Conservation (phyloP, 2,797 vertebrate genomes). For the Tamandua tetradactyla region DNA sequence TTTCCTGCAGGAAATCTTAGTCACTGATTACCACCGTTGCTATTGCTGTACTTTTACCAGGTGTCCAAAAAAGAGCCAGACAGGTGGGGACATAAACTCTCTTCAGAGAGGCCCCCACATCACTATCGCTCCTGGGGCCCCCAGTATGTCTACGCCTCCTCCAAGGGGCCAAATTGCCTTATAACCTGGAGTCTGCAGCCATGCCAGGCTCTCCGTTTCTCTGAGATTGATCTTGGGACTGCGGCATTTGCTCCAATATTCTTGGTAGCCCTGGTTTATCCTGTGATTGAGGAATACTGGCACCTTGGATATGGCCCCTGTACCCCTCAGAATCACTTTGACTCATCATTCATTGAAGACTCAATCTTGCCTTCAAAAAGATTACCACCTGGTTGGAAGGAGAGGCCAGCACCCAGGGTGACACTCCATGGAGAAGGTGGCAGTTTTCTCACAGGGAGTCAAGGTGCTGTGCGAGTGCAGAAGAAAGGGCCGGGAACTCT, state of each 20-base stretch:
- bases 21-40: background rate
- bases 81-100: background rate
- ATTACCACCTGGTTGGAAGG: background rate
- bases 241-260: background rate
- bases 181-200: background rate
- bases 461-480: background rate
- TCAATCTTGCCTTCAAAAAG: background rate
- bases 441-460: background rate
- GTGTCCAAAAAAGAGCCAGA: background rate
- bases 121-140: background rate
- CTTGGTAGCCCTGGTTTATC: background rate
- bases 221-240: background rate
- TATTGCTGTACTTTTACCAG: background rate
- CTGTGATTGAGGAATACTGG: background rate
- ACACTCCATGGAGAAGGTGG: background rate
- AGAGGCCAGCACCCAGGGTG: background rate
- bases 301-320: background rate
- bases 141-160: background rate
- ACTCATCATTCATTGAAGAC: background rate
- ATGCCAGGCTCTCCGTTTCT: background rate
- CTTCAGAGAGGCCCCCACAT: background rate
- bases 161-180: background rate
- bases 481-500: background rate
- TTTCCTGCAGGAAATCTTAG: background rate
- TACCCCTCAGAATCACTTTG: background rate